These are phyloP conservation scores for Epizoanthus rinbou DNA, from an alignment of 92 coral and sea anemone genomes.

Conservation along the genomic window DNA sequence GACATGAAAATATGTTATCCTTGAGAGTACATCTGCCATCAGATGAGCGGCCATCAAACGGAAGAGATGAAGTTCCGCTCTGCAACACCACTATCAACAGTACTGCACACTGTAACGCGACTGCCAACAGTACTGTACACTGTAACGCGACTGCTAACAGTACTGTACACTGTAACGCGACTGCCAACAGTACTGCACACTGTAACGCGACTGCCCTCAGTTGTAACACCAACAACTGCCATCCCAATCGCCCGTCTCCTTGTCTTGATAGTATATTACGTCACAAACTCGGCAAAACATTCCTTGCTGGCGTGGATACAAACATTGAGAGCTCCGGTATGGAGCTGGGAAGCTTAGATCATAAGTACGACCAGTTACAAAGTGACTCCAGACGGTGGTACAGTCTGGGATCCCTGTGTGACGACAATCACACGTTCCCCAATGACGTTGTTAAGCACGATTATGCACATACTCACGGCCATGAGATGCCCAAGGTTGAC, in stretches of 20 bases:
- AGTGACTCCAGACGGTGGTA: slow-evolving; percentile 39
- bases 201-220: background rate
- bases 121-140: background rate
- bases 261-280: background rate
- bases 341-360: background rate
- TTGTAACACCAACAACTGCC: no score
- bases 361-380: slow-evolving; percentile 13
- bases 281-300: background rate
- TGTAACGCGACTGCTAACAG: background rate
- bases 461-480: slow-evolving; percentile 36
- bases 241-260: background rate
- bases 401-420: slow-evolving; percentile 42
- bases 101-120: background rate
- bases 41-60: background rate
- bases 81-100: background rate
- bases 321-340: background rate
- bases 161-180: background rate
- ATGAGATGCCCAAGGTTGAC: slow-evolving; percentile 6
- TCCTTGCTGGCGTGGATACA: background rate
- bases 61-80: background rate
- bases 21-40: background rate
- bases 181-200: background rate
- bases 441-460: slow-evolving; percentile 37
- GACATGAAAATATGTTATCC: background rate
- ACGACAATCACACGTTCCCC: slow-evolving; percentile 26